These are phyloP conservation scores for Synergus japonicus DNA, from an alignment of 2,888 invertebrate species.

Conservation along the genomic window DNA sequence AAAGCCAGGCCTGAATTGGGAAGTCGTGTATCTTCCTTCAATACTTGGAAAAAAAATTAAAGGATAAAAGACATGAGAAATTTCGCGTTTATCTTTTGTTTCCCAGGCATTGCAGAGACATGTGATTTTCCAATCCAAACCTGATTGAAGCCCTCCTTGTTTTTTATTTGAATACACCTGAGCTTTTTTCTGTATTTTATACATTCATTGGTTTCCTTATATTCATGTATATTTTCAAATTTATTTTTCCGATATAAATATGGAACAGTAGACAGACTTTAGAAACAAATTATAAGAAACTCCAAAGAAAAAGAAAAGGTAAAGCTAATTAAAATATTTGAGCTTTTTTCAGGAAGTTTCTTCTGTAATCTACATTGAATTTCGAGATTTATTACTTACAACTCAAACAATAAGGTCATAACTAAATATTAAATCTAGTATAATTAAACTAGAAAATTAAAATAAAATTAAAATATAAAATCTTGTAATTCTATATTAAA, in stretches of 20 bases:
- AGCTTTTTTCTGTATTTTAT: background rate
- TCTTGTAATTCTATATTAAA: too few species aligned
- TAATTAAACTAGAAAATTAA: background rate
- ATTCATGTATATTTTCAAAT: background rate
- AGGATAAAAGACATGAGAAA: too few species aligned
- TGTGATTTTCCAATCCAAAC: too few species aligned
- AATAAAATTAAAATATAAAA: too few species aligned
- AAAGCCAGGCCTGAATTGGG: too few species aligned
- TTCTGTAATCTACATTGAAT: background rate
- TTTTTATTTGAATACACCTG: background rate
- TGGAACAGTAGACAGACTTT: background rate
- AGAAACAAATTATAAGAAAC: background rate
- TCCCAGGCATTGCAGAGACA: too few species aligned
- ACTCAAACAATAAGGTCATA: background rate
- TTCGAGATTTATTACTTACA: background rate
- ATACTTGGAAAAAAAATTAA: too few species aligned
- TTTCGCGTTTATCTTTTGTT: too few species aligned
- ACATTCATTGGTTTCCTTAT: background rate
- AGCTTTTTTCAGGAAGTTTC: background rate
- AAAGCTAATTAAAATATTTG: background rate
- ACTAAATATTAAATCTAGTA: background rate
- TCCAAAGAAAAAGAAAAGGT: background rate
- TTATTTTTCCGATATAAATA: background rate
- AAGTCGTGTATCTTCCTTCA: too few species aligned
- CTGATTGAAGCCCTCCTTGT: background rate